Evolutionary conservation across 37 sponge, comb jelly and placozoan genomes (phyloP).

Genomic region (Tethya wilhelma): DNA sequence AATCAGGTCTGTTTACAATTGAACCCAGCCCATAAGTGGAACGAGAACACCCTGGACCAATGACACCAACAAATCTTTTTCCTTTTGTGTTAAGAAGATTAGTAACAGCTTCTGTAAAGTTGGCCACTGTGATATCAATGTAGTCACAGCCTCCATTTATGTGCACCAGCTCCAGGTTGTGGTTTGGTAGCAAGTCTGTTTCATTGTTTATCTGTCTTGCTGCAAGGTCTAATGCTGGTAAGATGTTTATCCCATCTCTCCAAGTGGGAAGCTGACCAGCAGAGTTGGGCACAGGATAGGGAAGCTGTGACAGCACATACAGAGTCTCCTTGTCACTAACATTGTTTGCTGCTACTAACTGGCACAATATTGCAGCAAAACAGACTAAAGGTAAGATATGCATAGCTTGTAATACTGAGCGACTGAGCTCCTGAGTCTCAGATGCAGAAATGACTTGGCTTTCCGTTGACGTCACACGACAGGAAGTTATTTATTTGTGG

Average conservation of each 20-base stretch:
- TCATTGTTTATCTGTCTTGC: conserved; percentile 19
- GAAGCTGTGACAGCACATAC: conserved; percentile 1
- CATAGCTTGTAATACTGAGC: no score
- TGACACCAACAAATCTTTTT: conserved; percentile 1
- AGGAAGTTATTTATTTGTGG: no score
- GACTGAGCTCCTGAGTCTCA: no score
- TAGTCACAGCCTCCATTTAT: conserved; percentile 33
- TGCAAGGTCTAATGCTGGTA: conserved; percentile 28
- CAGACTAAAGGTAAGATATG: no score
- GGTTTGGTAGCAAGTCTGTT: neutral
- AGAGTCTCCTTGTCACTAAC: neutral
- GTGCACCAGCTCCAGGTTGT: conserved; percentile 29
- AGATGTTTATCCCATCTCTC: conserved; percentile 8
- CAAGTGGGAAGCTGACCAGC: no score
- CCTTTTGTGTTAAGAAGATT: neutral
- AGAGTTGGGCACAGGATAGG: conserved; percentile 11
- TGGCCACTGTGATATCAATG: neutral
- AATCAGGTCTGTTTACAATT: conserved; percentile 3
- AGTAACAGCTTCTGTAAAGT: neutral
- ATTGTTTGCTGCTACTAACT: no score
- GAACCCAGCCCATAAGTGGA: conserved; percentile 11
- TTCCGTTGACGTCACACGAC: no score
- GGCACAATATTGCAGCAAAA: no score
- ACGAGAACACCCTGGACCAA: conserved; percentile 46
- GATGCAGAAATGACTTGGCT: no score